Conservation (phyloP, 2,797 vertebrate species). For the Zenarchopterus dispar region DNA sequence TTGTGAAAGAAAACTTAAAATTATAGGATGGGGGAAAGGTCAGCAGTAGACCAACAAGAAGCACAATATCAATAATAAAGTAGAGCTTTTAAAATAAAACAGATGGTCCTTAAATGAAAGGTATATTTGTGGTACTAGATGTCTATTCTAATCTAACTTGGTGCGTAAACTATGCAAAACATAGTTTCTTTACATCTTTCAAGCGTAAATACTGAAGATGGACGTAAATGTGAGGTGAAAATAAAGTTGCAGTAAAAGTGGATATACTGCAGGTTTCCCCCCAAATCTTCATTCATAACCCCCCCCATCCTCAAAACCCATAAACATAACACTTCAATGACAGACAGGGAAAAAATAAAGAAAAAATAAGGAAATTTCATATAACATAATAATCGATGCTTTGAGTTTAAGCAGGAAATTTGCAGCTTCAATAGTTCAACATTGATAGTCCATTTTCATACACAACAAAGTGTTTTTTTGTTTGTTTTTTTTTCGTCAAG, state of each 20-base stretch:
- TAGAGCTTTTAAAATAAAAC: constrained; percentile 2
- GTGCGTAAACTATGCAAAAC: constrained; percentile 24
- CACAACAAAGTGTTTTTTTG: constrained; percentile 8
- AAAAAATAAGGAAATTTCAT: constrained; percentile 31
- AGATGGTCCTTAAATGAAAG: constrained; percentile 45
- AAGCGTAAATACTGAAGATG: constrained; percentile 54
- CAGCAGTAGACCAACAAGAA: constrained; percentile 6
- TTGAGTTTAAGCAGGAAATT: constrained; percentile 41
- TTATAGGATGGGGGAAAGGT: constrained; percentile 5
- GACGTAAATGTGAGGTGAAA: constrained; percentile 16
- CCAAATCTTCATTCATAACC: too few species aligned
- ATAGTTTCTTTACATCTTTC: constrained; percentile 14
- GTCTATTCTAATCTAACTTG: constrained; percentile 16
- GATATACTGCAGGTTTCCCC: constrained; percentile 18
- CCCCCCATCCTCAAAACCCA: too few species aligned
- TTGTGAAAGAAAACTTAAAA: constrained; percentile 26
- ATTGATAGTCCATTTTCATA: constrained; percentile 26
- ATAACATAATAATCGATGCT: constrained; percentile 47
- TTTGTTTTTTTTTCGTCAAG: constrained; percentile 33
- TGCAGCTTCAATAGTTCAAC: constrained; percentile 32
- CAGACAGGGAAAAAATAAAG: constrained; percentile 31
- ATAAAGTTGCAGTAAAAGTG: constrained; percentile 26
- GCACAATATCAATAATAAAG: constrained; percentile 2
- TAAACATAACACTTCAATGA: neutral
- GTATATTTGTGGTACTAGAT: constrained; percentile 50